A percentile compares a stretch with the other conserved stretches of the same genome.
Conservation (phyloP, 2,797 vertebrate genomes). For the Paramormyrops hopkinsi region DNA sequence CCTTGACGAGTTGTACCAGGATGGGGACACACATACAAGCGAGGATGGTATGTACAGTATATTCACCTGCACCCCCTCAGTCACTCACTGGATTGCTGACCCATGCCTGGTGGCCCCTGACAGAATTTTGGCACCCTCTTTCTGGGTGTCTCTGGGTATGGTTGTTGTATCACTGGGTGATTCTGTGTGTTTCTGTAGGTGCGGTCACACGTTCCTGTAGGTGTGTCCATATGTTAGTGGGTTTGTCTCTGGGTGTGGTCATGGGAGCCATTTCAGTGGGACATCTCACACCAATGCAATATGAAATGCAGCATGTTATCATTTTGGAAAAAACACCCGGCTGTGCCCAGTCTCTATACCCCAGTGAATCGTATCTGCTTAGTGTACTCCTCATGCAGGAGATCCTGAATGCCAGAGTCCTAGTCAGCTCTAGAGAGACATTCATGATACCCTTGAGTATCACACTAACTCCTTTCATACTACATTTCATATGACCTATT, state of each 20-base stretch:
- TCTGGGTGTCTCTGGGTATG: background rate
- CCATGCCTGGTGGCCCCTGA: background rate
- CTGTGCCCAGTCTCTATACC: background rate
- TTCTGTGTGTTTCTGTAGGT: background rate
- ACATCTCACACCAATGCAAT: background rate
- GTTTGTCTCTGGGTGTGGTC: background rate
- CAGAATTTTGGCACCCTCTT: background rate
- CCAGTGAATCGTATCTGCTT: background rate
- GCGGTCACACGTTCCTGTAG: background rate
- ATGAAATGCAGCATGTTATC: background rate
- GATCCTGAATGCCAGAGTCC: background rate
- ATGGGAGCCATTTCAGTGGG: background rate
- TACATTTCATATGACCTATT: background rate
- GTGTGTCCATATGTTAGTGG: background rate
- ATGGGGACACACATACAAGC: slow-evolving; percentile 87
- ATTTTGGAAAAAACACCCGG: background rate
- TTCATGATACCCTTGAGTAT: background rate
- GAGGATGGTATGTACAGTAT: slow-evolving; percentile 80
- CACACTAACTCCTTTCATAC: background rate
- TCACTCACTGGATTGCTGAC: background rate
- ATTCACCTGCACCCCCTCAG: background rate
- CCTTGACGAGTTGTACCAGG: slow-evolving; percentile 88
- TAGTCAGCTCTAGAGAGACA: background rate
- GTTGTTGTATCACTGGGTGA: background rate
- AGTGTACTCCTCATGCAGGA: background rate